These are phyloP conservation scores for Bombus soroeensis DNA, from an alignment of 1,140 invertebrate species.

Conservation along the genomic window DNA sequence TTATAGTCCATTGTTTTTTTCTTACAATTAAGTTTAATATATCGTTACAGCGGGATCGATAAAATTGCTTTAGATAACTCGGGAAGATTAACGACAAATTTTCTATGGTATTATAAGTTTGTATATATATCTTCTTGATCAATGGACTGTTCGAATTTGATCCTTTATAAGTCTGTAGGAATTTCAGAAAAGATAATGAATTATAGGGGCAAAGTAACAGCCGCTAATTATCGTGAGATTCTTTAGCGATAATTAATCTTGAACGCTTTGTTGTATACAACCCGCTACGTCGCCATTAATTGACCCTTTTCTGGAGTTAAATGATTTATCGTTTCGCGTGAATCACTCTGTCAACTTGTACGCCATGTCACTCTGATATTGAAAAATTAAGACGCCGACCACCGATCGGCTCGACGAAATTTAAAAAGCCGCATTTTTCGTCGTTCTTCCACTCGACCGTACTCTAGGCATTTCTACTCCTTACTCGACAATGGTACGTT, in stretches of 20 bases:
- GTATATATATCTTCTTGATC: background rate
- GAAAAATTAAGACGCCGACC: background rate
- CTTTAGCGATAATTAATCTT: slow-evolving; percentile 25
- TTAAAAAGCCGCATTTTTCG: background rate
- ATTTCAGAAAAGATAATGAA: background rate
- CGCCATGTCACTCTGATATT: too few relatives aligned
- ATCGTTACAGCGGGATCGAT: background rate
- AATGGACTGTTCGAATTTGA: background rate
- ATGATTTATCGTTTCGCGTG: slow-evolving; percentile 26
- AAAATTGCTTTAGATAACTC: background rate
- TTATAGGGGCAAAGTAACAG: background rate
- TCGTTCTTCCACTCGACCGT: background rate
- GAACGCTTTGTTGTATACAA: background rate
- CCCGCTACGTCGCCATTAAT: background rate
- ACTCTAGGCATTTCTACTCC: too few relatives aligned
- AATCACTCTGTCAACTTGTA: background rate
- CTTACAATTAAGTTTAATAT: background rate
- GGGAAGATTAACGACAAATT: background rate
- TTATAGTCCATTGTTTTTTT: background rate
- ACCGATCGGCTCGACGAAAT: background rate
- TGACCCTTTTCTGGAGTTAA: slow-evolving; percentile 13
- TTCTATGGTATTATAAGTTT: background rate
- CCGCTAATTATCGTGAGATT: slow-evolving; percentile 10
- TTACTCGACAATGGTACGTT: too few relatives aligned
- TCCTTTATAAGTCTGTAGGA: background rate